These are phyloP conservation scores for Gambusia affinis DNA, from an alignment of 2,113 vertebrate species.

Conservation along the genomic window DNA sequence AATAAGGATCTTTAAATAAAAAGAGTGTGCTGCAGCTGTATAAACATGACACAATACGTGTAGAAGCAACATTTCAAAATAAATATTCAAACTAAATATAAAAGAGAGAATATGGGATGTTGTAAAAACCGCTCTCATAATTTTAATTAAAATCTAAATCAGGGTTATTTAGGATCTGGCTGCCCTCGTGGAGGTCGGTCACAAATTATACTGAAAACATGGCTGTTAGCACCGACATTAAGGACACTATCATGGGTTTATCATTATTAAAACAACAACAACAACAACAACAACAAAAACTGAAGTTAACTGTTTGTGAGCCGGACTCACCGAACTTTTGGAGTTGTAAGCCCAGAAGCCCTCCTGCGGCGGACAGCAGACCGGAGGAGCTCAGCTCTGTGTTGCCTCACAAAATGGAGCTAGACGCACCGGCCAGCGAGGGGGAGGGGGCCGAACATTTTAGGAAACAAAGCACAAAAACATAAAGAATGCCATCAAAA, in stretches of 20 bases:
- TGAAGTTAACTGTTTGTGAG: background rate
- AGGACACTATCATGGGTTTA: too few species aligned
- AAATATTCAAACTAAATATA: background rate
- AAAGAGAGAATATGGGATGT: background rate
- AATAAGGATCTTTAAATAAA: background rate
- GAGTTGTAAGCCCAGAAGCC: too few species aligned
- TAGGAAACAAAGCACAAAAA: background rate
- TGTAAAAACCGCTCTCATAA: background rate
- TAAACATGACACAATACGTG: background rate
- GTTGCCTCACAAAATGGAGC: background rate
- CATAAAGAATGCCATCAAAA: background rate
- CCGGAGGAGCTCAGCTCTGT: background rate
- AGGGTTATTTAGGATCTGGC: too few species aligned
- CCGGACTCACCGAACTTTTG: background rate
- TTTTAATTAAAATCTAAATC: too few species aligned
- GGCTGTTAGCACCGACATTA: too few species aligned
- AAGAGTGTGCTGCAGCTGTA: background rate
- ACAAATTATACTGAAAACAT: too few species aligned
- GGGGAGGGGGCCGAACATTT: background rate
- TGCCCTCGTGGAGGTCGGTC: too few species aligned
- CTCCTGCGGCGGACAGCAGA: too few species aligned
- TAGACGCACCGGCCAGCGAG: too few species aligned
- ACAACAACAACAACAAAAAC: background rate
- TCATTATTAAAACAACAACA: too few species aligned
- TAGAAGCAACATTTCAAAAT: background rate